phyloP scores from a whole-genome alignment of 1,140 invertebrate species.

The Zeugodacus cucurbitae region DNA sequence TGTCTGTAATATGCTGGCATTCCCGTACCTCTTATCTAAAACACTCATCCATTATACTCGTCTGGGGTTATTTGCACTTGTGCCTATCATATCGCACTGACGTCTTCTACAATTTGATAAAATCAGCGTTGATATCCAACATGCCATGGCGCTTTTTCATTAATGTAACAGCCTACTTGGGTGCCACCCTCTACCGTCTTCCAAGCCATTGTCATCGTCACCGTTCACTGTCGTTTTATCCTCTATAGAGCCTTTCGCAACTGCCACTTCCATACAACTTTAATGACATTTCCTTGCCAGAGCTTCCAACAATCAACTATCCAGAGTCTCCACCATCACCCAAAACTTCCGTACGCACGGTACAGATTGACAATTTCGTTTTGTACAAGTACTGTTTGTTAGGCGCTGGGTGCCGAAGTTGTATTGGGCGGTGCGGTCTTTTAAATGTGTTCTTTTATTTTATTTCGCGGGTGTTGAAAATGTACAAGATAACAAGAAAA shows the following conservation, averaged over 20 bases:
- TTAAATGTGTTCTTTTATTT: background rate
- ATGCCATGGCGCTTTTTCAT: background rate
- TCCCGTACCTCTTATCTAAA: background rate
- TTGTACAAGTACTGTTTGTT: background rate
- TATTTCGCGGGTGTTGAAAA: too few species aligned
- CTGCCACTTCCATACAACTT: conserved; percentile 6
- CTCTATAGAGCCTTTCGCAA: background rate
- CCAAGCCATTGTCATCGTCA: background rate
- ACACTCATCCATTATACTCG: background rate
- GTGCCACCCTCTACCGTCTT: background rate
- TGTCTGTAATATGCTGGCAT: background rate
- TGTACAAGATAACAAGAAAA: too few species aligned
- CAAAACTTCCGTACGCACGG: too few species aligned
- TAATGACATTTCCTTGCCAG: background rate
- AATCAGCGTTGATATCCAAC: background rate
- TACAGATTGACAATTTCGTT: too few species aligned
- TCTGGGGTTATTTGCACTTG: background rate
- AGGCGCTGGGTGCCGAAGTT: background rate
- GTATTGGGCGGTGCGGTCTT: background rate
- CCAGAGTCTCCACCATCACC: background rate
- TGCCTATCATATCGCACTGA: background rate
- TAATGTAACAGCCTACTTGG: background rate
- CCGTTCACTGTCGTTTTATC: background rate
- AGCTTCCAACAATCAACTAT: background rate
- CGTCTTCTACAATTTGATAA: background rate